Evolutionary conservation across 1,140 invertebrate genomes (phyloP), one percentile per base, ranked within the genome.

Genomic region (Drosophila nasuta): DNA sequence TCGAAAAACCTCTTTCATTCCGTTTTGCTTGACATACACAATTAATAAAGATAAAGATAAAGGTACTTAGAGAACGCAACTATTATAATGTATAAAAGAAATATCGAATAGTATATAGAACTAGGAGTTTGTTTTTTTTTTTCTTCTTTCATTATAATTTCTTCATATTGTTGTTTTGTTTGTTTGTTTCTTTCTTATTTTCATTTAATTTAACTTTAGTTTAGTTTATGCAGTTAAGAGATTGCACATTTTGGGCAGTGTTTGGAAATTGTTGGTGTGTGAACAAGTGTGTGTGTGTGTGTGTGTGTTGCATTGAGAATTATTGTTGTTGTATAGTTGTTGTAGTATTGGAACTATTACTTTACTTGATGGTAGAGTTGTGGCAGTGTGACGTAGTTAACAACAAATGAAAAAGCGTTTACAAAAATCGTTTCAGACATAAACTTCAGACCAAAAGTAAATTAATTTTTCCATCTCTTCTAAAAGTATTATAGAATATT

Each of bases 1-100:
- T 25, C 20, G 20, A 25, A 25, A 25, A 25, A 25, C 20, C 46
- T 59, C 54, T 51, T 43, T 70, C 48, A 68, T 51, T 69, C 49
- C 20, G 17, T 79, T 25, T 83, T 71, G 75, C 56, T 77, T 69
- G 67, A 83, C 73, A 79, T 81, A 81, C 66, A 78, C 75, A 73
- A 25, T 25, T 81, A 79, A 69, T 81, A 75, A 25, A 25, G 82
- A 82, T 83, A 88, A 72, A 69, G 57, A 73, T 73, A 74, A 88
- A 88, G 85, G 85, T 89, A 88, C 83, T 88, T 89, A 88, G 85
- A 89, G 85, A 89, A 89, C 83, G 77, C 80, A 88, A 88, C 70
- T 87, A 87, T 25, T 60, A 67, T 38, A 79, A 62, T 33, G 70
- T 69, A 57, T 65, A 71, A 79, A 79, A 79, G 63, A 87, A 73